These are phyloP conservation scores for Poecilia velifera DNA, from an alignment of 2,797 vertebrate genomes.

Conservation along the genomic window DNA sequence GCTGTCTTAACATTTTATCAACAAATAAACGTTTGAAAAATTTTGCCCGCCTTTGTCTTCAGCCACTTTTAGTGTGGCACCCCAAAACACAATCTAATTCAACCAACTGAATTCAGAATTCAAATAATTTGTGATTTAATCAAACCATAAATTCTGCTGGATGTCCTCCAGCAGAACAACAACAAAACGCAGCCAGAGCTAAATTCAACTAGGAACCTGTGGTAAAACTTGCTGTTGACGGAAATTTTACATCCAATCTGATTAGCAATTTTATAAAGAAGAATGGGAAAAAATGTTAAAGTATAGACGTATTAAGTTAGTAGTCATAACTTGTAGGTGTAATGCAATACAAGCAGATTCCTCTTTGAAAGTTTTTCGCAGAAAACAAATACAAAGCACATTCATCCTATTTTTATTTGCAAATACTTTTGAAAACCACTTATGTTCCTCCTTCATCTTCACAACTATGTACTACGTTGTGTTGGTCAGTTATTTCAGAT, in stretches of 20 bases:
- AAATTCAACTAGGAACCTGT: background rate
- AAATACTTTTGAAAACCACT: background rate
- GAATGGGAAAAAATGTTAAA: background rate
- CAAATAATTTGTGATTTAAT: background rate
- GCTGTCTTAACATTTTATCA: background rate
- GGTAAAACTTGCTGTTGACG: background rate
- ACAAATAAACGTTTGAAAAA: background rate
- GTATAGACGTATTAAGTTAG: background rate
- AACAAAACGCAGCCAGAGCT: background rate
- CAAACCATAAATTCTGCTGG: background rate
- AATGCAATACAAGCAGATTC: background rate
- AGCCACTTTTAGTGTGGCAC: background rate
- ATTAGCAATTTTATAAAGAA: background rate
- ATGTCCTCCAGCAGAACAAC: background rate
- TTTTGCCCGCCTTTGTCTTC: background rate
- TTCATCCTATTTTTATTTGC: background rate
- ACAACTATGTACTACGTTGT: background rate
- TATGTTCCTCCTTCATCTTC: background rate
- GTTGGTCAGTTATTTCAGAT: background rate
- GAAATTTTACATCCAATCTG: background rate
- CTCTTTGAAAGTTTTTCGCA: background rate
- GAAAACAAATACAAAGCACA: background rate
- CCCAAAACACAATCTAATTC: background rate
- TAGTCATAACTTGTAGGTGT: background rate
- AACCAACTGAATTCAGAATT: background rate